Conservation (phyloP, 2,113 vertebrate genomes). For the Oncorhynchus keta region DNA sequence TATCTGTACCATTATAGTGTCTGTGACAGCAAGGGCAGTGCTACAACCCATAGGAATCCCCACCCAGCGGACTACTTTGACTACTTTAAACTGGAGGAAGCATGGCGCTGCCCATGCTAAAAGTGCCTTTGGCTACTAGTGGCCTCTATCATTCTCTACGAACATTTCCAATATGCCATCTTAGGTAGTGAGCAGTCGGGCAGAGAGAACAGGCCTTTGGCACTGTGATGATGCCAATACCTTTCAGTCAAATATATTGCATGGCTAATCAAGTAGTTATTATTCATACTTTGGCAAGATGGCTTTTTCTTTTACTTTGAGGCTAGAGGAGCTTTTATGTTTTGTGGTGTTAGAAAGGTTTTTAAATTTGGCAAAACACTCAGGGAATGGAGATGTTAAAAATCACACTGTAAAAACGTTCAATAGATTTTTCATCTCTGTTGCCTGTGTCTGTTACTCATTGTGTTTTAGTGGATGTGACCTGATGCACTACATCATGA, state of each 20-base stretch:
- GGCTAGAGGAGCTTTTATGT: neutral
- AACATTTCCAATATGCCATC: conserved; percentile 3
- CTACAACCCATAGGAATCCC: too few relatives aligned
- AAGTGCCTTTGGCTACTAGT: neutral
- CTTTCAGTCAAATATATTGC: conserved; percentile 25
- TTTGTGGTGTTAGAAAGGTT: too few relatives aligned
- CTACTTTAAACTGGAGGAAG: too few relatives aligned
- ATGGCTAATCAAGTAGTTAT: conserved; percentile 20
- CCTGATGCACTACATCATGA: neutral
- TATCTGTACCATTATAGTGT: too few relatives aligned
- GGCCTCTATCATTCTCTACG: neutral
- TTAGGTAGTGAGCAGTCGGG: conserved; percentile 3
- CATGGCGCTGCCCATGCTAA: neutral
- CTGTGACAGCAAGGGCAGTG: too few relatives aligned
- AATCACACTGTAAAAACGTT: neutral
- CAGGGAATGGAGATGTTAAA: neutral
- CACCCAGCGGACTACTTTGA: too few relatives aligned
- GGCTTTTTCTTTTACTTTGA: neutral
- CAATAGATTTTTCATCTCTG: neutral
- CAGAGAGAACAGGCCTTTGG: conserved; percentile 4
- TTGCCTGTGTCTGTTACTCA: neutral
- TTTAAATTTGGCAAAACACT: neutral
- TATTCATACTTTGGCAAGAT: conserved; percentile 16
- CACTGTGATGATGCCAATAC: conserved; percentile 5
- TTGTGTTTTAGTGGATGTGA: neutral